Conservation (phyloP, 2,888 invertebrate species). For the Itoplectis maculator region DNA sequence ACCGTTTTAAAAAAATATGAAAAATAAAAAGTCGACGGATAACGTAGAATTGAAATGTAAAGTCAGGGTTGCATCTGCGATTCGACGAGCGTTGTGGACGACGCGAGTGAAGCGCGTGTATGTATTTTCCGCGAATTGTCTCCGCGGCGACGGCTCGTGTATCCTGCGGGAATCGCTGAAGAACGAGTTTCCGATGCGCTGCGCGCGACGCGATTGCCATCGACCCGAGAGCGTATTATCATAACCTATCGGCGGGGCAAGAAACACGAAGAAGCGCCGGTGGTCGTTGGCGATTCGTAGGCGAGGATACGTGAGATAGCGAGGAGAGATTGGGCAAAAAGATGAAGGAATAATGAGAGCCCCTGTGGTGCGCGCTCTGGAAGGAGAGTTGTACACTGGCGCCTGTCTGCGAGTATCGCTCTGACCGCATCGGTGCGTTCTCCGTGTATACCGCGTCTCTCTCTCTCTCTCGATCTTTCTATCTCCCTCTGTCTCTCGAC, state of each 20-base stretch:
- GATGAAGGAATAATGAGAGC: conserved; percentile 76
- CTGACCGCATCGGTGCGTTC: conserved; percentile 75
- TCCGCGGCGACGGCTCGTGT: background rate
- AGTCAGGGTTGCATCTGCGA: background rate
- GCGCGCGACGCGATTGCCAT: background rate
- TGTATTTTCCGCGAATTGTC: background rate
- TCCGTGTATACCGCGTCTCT: background rate
- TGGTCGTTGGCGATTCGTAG: conserved; percentile 29
- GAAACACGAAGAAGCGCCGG: conserved; percentile 42
- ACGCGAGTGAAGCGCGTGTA: background rate
- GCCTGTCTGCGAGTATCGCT: conserved; percentile 81
- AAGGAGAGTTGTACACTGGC: conserved; percentile 72
- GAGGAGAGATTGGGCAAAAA: conserved; percentile 35
- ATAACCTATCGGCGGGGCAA: conserved; percentile 33
- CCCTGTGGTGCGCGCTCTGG: conserved; percentile 71
- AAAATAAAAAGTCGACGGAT: background rate
- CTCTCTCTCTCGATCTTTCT: background rate
- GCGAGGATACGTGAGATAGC: conserved; percentile 25
- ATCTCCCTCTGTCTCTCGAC: background rate
- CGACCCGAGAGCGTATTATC: background rate
- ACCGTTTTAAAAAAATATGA: too few species aligned
- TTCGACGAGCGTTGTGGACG: background rate
- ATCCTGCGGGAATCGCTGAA: background rate
- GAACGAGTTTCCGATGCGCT: background rate
- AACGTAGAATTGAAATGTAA: background rate